Evolutionary conservation across 2,113 vertebrate species (phyloP), one percentile per base, ranked within the genome.

Genomic region (Echinops telfairi): DNA sequence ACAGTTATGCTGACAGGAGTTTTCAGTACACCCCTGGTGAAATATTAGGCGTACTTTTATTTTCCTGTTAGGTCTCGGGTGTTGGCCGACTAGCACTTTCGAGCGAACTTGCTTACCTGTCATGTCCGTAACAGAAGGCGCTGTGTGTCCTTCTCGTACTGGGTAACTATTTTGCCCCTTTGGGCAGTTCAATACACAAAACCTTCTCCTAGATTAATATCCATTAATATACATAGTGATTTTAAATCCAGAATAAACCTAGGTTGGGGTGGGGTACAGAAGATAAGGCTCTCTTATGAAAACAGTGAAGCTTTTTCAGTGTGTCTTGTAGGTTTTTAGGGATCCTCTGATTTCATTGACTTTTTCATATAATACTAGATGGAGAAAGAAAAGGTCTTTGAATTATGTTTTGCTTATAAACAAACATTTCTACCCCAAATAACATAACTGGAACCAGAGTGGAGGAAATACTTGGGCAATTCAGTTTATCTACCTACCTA

Each of bases 171-270:
- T 88, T 94, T 29, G 43, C 57, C 38, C 17, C n/a, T 88, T 84
- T 90, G 38, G 82, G 80, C 47, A 47, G 73, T 75, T 76, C 36
- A 64, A 86, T 73, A 73, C 79, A 94, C 60, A 43, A n/a, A 87
- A 86, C 89, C 94, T 96, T 93, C 64, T 92, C 78, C 11, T 89
- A 95, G 83, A 93, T 94, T 96, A 96, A 94, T 93, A 96, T 82
- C 92, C 73, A 85, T 88, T n/a, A n/a, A 96, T 90, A 80, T 96
- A 92, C 93, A 75, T 73, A 83, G 76, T 93, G 84, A 66, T 82
- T 94, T 95, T 91, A 93, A 94, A 79, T 92, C 88, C 82, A 68
- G 82, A 84, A 31, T 86, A 70, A 92, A 91, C 31, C 31, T 84
- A 53, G 53, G 40, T 40, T 40, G 40, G 40, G 3, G 36, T 81